Evolutionary conservation across 2,888 invertebrate species (phyloP).

Genomic region (Stenoptilia bipunctidactyla): DNA sequence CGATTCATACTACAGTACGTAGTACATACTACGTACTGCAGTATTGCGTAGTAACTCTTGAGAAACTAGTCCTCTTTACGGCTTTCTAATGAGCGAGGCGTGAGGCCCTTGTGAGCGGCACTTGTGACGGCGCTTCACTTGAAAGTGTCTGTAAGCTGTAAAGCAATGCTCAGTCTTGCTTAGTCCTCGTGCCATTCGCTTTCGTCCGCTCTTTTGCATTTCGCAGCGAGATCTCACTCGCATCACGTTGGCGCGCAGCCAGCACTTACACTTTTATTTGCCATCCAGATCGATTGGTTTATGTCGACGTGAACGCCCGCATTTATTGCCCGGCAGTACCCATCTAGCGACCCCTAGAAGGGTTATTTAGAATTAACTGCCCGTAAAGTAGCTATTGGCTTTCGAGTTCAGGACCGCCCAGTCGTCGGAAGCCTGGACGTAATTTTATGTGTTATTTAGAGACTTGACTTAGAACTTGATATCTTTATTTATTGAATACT

Average conservation of each 20-base stretch:
- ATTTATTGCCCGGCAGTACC: conserved; percentile 48
- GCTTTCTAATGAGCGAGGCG: conserved; percentile 36
- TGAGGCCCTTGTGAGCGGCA: conserved; percentile 31
- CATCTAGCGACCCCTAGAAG: conserved; percentile 31
- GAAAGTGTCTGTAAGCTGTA: conserved; percentile 44
- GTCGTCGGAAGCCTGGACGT: background rate
- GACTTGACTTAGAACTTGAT: too few species aligned
- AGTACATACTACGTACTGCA: too few species aligned
- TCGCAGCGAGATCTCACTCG: conserved; percentile 29
- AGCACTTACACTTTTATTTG: conserved; percentile 52
- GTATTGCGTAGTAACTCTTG: too few species aligned
- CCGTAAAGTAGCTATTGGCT: conserved; percentile 28
- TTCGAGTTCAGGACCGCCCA: background rate
- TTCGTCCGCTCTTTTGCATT: conserved; percentile 51
- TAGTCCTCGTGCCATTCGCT: conserved; percentile 42
- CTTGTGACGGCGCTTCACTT: conserved; percentile 38
- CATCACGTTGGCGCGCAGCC: conserved; percentile 53
- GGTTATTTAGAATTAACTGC: conserved; percentile 45
- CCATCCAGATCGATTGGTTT: conserved; percentile 56
- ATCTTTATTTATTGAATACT: too few species aligned
- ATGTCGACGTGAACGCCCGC: conserved; percentile 47
- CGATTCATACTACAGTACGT: too few species aligned
- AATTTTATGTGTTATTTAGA: too few species aligned
- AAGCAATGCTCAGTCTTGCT: conserved; percentile 47
- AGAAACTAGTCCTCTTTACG: conserved; percentile 3